A percentile compares a stretch with the other conserved stretches of the same genome.
Evolutionary conservation across 2,888 invertebrate genomes (phyloP).

Genomic region (Cheilosia impressa): DNA sequence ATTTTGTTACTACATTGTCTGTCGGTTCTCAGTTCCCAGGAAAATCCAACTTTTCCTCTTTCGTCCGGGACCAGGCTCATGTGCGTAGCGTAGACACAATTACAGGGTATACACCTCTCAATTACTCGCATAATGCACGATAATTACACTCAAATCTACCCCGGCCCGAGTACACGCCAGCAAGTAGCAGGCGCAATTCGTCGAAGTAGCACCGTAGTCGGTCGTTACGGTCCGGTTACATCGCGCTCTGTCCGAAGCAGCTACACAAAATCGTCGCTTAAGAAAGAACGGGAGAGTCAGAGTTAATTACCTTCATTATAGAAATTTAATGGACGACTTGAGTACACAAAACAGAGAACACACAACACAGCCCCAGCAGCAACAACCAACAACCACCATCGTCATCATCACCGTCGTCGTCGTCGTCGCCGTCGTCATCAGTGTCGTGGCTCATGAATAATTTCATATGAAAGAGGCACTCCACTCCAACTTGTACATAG

Average conservation of each 20-base stretch:
- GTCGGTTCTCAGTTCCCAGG: conserved; percentile 34
- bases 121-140: conserved; percentile 75
- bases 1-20: neutral
- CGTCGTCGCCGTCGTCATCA: conserved; percentile 26
- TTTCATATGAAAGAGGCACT: conserved; percentile 67
- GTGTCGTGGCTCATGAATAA: conserved; percentile 73
- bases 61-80: conserved; percentile 47
- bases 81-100: conserved; percentile 65
- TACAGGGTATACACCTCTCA: conserved; percentile 75
- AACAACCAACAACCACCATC: conserved; percentile 3
- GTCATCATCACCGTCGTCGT: conserved; percentile 18
- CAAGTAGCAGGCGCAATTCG: conserved; percentile 53
- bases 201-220: conserved; percentile 58
- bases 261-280: conserved; percentile 32
- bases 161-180: conserved; percentile 50
- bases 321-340: conserved; percentile 74
- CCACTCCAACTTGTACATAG: conserved; percentile 32
- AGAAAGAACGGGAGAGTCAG: conserved; percentile 69
- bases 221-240: conserved; percentile 70
- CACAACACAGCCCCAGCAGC: conserved; percentile 34
- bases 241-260: conserved; percentile 37
- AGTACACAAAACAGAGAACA: conserved; percentile 42
- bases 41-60: conserved; percentile 58
- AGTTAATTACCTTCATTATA: conserved; percentile 76
- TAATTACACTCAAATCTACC: conserved; percentile 73